phyloP scores from a whole-genome alignment of 2,797 vertebrate species.

The Austrolebias charrua region DNA sequence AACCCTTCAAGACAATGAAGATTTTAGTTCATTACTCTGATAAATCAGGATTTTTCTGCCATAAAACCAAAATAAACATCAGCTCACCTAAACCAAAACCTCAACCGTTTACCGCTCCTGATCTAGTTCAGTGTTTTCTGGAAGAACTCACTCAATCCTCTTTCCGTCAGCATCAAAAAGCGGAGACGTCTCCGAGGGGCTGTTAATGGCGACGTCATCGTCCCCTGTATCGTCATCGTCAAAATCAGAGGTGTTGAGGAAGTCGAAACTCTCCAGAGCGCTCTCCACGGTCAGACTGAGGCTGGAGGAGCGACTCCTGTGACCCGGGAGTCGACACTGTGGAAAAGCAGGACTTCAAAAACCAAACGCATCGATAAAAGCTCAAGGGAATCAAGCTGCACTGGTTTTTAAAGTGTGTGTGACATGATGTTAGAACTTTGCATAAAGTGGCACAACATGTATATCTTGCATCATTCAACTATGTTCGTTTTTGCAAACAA shows the following conservation, averaged over 20 bases:
- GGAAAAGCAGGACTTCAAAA: background rate
- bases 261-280: slow-evolving; percentile 98
- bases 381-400: background rate
- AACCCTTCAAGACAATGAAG: background rate
- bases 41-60: background rate
- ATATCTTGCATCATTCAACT: no score
- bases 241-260: slow-evolving; percentile 99
- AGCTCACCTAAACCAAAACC: background rate
- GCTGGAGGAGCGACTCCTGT: slow-evolving; percentile 94
- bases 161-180: slow-evolving; percentile 89
- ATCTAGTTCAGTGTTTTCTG: background rate
- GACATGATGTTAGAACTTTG: no score
- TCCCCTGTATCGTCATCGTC: slow-evolving; percentile 92
- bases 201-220: slow-evolving; percentile 72
- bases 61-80: background rate
- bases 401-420: no score
- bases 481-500: no score
- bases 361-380: background rate
- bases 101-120: no score
- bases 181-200: slow-evolving; percentile 82
- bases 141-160: slow-evolving; percentile 84
- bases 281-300: slow-evolving; percentile 97
- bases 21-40: background rate
- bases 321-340: slow-evolving; percentile 90
- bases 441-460: no score